Evolutionary conservation across 2,113 vertebrate species (phyloP), one percentile per base, ranked within the genome.

Genomic region (Tiliqua scincoides): DNA sequence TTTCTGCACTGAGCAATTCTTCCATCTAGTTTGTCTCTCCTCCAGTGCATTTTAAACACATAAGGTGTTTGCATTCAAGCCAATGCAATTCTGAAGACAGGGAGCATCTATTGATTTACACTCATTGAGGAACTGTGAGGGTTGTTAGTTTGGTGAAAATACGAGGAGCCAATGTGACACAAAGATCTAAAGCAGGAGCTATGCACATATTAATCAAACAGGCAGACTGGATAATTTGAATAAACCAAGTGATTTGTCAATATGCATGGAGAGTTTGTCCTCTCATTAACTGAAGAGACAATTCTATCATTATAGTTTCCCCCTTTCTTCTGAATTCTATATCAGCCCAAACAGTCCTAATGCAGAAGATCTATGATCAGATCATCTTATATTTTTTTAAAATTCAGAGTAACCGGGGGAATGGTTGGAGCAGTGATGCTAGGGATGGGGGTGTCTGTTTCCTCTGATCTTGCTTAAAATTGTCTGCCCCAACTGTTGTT

Each of bases 1-100:
- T 43, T 0, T 0, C 65, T 62, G 27, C 0, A 0, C 48, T 0
- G 0, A 78, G 74, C 32, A 52, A 89, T 75, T 57, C 75, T 54
- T 80, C 7, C 0, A 5, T 74, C 54, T 52, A 59, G 68, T 59
- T 37, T 79, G 61, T 74, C 79, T 82, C 43, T 27, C 25, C 68
- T 63, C 57, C 73, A 3, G 8, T 75, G 27, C 21, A 62, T 71
- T 61, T 63, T 71, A 82, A 62, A 85, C 43, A 84, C 8, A 27
- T 30, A n/a, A n/a, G n/a, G n/a, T n/a, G n/a, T n/a, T n/a, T n/a
- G n/a, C 48, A 32, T 79, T 48, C 61, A 73, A 86, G 61, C 61
- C 25, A 63, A 25, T 57, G 85, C 32, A 79, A 79, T 25, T 75
- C 79, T 76, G 72, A 82, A 67, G 52, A 17, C 2, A 2, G 25